Percentiles rank a stretch among this genome's conserved stretches.
phyloP scores from a whole-genome alignment of 2,888 invertebrate genomes.

The Ophion costatus region DNA sequence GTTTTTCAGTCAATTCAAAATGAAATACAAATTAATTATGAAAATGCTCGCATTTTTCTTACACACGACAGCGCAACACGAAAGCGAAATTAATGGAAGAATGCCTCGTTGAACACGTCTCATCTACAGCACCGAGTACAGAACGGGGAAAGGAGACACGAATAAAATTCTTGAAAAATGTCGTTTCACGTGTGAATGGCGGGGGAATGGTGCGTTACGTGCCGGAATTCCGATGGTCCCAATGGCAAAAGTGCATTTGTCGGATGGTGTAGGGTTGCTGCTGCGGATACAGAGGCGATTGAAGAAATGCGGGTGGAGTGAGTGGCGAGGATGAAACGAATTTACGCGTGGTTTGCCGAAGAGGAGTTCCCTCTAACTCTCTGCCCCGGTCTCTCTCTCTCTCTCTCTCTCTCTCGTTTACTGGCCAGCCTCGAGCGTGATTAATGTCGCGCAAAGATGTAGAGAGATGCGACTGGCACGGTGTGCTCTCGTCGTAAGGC shows the following conservation, averaged over 20 bases:
- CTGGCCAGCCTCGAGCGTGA: constrained; percentile 60
- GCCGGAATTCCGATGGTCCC: background rate
- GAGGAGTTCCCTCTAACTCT: background rate
- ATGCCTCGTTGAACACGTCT: background rate
- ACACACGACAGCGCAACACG: too few species aligned
- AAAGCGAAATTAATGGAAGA: too few species aligned
- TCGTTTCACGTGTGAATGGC: background rate
- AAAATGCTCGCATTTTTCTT: too few species aligned
- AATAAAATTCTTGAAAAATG: background rate
- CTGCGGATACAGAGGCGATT: background rate
- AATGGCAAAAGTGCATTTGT: too few species aligned
- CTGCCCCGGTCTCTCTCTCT: too few species aligned
- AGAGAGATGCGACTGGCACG: constrained; percentile 41
- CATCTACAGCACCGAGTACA: background rate
- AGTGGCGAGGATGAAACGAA: constrained; percentile 41
- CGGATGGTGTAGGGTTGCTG: too few species aligned
- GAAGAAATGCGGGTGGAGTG: constrained; percentile 54
- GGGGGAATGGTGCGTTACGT: background rate
- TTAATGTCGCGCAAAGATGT: constrained; percentile 67
- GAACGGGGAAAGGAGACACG: background rate
- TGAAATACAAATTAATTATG: too few species aligned
- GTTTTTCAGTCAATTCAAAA: too few species aligned
- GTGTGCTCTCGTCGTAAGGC: constrained; percentile 52
- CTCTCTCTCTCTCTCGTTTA: constrained; percentile 1
- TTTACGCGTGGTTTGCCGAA: constrained; percentile 53